These are phyloP conservation scores for Eubasilissa regina DNA, from an alignment of 1,140 invertebrate species.

Conservation along the genomic window DNA sequence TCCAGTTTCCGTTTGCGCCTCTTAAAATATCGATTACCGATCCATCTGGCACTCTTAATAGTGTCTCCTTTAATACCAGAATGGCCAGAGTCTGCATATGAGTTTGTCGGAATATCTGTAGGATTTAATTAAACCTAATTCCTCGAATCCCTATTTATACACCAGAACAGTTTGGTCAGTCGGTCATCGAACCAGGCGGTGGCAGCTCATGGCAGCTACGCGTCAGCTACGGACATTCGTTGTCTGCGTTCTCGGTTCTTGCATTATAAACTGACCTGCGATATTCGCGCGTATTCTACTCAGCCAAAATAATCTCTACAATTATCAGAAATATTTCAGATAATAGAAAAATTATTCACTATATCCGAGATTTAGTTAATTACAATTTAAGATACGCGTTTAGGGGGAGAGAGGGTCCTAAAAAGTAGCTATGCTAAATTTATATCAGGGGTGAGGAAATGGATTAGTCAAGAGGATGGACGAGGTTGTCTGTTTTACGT, in stretches of 20 bases:
- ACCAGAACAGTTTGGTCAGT: conserved; percentile 13
- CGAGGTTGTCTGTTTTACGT: too few species aligned
- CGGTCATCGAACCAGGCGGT: conserved; percentile 28
- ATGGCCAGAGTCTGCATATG: neutral
- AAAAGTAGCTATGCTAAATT: too few species aligned
- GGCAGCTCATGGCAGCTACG: neutral
- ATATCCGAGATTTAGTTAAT: too few species aligned
- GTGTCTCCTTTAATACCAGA: neutral
- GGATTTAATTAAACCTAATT: conserved; percentile 15
- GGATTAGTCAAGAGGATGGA: too few species aligned
- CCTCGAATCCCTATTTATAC: conserved; percentile 12
- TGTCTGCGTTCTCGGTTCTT: neutral
- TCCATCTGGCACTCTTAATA: neutral
- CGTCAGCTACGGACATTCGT: neutral
- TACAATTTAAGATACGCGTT: too few species aligned
- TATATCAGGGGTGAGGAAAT: too few species aligned
- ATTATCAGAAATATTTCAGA: too few species aligned
- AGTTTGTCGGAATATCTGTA: neutral
- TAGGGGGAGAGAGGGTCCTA: too few species aligned
- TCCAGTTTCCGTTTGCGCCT: conserved; percentile 1
- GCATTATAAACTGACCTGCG: conserved; percentile 23
- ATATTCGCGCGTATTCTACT: neutral
- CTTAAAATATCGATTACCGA: neutral
- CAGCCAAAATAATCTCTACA: too few species aligned
- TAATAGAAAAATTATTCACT: too few species aligned